These are phyloP conservation scores for Girardinichthys multiradiatus DNA, from an alignment of 2,113 vertebrate species.

Conservation along the genomic window DNA sequence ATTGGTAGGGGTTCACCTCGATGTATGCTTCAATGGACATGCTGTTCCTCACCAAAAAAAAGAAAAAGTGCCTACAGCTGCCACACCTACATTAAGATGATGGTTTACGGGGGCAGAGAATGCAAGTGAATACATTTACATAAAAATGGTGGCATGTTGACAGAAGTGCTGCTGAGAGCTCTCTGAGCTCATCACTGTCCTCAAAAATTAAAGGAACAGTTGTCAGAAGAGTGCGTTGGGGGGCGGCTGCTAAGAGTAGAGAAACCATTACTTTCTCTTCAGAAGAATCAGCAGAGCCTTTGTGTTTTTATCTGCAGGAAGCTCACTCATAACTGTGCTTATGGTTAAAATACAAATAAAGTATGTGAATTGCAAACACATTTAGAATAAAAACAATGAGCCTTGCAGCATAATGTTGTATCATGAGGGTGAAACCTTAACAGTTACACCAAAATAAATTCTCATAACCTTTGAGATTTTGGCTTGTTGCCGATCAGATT, in stretches of 20 bases:
- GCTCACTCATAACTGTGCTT: slow-evolving; percentile 23
- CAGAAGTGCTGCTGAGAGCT: slow-evolving; percentile 60
- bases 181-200: slow-evolving; percentile 45
- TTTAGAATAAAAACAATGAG: slow-evolving; percentile 5
- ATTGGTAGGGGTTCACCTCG: slow-evolving; percentile 45
- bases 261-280: slow-evolving; percentile 39
- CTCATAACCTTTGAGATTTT: slow-evolving; percentile 8
- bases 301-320: slow-evolving; percentile 13
- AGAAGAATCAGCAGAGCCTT: slow-evolving; percentile 19
- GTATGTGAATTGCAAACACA: slow-evolving; percentile 10
- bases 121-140: slow-evolving; percentile 84
- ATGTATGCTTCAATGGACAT: slow-evolving; percentile 12
- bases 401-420: slow-evolving; percentile 4
- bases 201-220: slow-evolving; percentile 58
- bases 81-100: slow-evolving; percentile 54
- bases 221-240: slow-evolving; percentile 35
- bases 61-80: slow-evolving; percentile 43
- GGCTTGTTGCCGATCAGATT: slow-evolving; percentile 12
- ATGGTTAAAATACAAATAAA: slow-evolving; percentile 33
- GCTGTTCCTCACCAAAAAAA: slow-evolving; percentile 13
- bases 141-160: slow-evolving; percentile 74
- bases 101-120: slow-evolving; percentile 59
- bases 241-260: neutral
- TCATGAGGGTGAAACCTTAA: slow-evolving; percentile 31
- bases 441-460: slow-evolving; percentile 24